These are phyloP conservation scores for Vanessa atalanta DNA, from an alignment of 1,140 invertebrate genomes.

Conservation along the genomic window DNA sequence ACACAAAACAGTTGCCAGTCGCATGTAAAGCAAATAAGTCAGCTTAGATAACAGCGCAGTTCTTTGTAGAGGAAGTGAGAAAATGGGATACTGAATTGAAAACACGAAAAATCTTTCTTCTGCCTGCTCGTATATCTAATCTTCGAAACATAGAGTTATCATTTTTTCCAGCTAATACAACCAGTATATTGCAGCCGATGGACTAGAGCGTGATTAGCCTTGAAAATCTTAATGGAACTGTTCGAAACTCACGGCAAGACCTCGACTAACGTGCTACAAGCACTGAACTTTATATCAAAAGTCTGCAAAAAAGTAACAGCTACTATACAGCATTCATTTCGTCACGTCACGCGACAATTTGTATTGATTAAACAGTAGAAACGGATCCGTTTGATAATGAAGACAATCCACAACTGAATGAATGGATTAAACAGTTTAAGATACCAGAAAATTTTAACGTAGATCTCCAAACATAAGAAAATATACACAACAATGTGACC, in stretches of 20 bases:
- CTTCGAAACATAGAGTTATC: too few relatives aligned
- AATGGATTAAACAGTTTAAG: conserved; percentile 27
- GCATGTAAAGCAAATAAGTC: too few relatives aligned
- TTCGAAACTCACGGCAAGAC: conserved; percentile 30
- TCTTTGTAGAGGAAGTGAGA: too few relatives aligned
- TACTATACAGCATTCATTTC: conserved; percentile 34
- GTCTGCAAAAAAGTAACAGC: conserved; percentile 23
- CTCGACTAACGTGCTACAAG: conserved; percentile 30
- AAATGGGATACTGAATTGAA: too few relatives aligned
- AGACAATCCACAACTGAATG: conserved; percentile 10
- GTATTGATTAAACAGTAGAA: conserved; percentile 15
- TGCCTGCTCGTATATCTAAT: too few relatives aligned
- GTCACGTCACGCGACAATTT: conserved; percentile 26
- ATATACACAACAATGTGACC: too few relatives aligned
- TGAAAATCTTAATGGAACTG: conserved; percentile 28
- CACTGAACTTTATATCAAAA: conserved; percentile 34
- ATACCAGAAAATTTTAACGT: conserved; percentile 28
- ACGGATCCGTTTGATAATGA: conserved; percentile 6
- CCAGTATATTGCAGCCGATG: too few relatives aligned
- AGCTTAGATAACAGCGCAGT: too few relatives aligned
- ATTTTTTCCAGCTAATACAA: too few relatives aligned
- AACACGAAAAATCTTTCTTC: too few relatives aligned
- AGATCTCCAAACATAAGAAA: background rate
- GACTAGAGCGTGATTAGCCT: too few relatives aligned
- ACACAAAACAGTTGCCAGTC: too few relatives aligned